Evolutionary conservation across 1,140 invertebrate species (phyloP), one percentile per base, ranked within the genome.

Genomic region (Scaptomyza graminum): DNA sequence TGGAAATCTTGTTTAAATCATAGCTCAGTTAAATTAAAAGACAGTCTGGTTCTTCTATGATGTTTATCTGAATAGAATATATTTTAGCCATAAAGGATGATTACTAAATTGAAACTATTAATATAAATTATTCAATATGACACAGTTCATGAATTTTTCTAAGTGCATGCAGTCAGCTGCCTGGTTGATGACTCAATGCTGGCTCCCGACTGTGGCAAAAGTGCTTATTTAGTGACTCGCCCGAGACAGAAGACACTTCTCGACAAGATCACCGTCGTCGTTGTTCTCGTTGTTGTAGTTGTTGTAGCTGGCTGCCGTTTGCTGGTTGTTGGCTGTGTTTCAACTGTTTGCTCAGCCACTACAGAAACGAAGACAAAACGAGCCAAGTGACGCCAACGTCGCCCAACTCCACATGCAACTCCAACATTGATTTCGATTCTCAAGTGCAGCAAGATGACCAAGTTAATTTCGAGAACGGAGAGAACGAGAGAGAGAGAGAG

Each of bases 171-270:
- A 39, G 37, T 39, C 37, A 39, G 37, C 37, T 39, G 13, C 31
- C 11, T 44, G 16, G 64, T 82, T 73, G 80, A 76, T 84, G 69
- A 72, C 69, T 72, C 69, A 72, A 72, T 72, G 44, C 28, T 50
- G 60, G 41, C 39, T 72, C 62, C 63, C 63, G 52, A 57, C 55
- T 64, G 44, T 60, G 57, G 41, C 46, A 50, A 67, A 62, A 88
- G 83, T 88, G 83, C 83, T 88, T 88, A 88, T 88, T 88, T 88
- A 88, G 79, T 88, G 83, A 88, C 83, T 88, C 62, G 79, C 63
- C 84, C 41, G 65, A 73, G 78, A 81, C 73, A 50, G 25, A 39
- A 87, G 78, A 76, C 75, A 88, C 83, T 88, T 85, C 74, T 88
- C 16, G 47, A 46, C 39, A 66, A 66, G 68, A 71, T 71, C 62